A percentile compares a stretch with the other conserved stretches of the same genome.
These are phyloP conservation scores for Volucella zonaria DNA, from an alignment of 2,888 invertebrate genomes.

Conservation along the genomic window DNA sequence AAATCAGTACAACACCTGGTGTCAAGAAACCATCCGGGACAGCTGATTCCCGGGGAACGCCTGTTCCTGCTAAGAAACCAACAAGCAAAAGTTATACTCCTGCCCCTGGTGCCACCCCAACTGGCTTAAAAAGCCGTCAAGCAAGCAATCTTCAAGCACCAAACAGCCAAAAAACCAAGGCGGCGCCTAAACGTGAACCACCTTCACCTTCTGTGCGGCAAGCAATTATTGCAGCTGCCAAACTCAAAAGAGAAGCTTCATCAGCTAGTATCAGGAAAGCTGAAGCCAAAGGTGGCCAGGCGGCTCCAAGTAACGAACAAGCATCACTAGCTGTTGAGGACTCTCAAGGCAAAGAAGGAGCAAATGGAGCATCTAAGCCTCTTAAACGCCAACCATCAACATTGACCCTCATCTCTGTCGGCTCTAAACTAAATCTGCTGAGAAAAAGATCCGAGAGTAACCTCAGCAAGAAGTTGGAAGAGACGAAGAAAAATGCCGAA, in stretches of 20 bases:
- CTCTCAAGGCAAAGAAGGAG: conserved; percentile 50
- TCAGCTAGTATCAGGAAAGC: conserved; percentile 62
- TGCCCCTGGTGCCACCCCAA: background rate
- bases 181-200: conserved; percentile 72
- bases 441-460: conserved; percentile 80
- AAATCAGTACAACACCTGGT: background rate
- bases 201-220: conserved; percentile 74
- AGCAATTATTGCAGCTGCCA: conserved; percentile 44
- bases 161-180: conserved; percentile 50
- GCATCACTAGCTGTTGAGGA: conserved; percentile 22
- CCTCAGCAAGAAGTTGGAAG: conserved; percentile 77
- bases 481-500: conserved; percentile 75
- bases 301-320: conserved; percentile 9
- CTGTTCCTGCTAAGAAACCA: conserved; percentile 70
- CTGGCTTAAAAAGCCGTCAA: conserved; percentile 72
- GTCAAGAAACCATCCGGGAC: conserved; percentile 34
- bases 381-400: conserved; percentile 78
- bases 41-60: conserved; percentile 60
- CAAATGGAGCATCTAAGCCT: conserved; percentile 42
- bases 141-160: conserved; percentile 41
- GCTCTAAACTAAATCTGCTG: conserved; percentile 79
- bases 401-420: conserved; percentile 79
- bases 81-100: conserved; percentile 21
- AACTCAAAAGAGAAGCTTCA: conserved; percentile 63
- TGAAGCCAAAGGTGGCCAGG: conserved; percentile 21